phyloP scores from a whole-genome alignment of 2,113 vertebrate genomes.

The Cariama cristata region DNA sequence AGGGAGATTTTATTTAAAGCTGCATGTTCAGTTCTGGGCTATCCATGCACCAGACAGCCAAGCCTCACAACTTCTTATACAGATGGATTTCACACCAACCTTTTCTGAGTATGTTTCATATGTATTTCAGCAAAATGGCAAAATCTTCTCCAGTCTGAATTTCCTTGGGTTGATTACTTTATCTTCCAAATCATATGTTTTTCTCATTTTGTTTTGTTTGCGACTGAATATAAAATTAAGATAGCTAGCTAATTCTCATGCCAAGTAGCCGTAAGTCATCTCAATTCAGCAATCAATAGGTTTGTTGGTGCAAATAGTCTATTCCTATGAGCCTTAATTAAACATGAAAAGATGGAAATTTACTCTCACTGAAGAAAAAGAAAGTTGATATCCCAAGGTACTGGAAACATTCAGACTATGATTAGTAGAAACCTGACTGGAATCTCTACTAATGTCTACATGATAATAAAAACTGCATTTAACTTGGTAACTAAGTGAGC shows the following conservation, averaged over 20 bases:
- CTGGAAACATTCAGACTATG: background rate
- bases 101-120: background rate
- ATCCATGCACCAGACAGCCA: background rate
- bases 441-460: constrained; percentile 27
- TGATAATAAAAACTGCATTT: background rate
- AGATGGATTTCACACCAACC: background rate
- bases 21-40: background rate
- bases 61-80: background rate
- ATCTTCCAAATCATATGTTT: background rate
- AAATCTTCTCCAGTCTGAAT: background rate
- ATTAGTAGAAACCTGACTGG: constrained; percentile 33
- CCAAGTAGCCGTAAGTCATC: background rate
- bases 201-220: constrained; percentile 8
- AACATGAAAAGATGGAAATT: constrained; percentile 37
- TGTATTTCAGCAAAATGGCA: background rate
- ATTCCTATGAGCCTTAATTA: constrained; percentile 56
- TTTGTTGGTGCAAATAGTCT: constrained; percentile 47
- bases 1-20: background rate
- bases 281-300: constrained; percentile 29
- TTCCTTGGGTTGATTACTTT: background rate
- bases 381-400: constrained; percentile 37
- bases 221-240: constrained; percentile 44
- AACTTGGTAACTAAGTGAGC: background rate
- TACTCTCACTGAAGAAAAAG: constrained; percentile 42
- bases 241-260: background rate